Evolutionary conservation across 92 coral and sea anemone genomes (phyloP).

Genomic region (Plumapathes pennacea): DNA sequence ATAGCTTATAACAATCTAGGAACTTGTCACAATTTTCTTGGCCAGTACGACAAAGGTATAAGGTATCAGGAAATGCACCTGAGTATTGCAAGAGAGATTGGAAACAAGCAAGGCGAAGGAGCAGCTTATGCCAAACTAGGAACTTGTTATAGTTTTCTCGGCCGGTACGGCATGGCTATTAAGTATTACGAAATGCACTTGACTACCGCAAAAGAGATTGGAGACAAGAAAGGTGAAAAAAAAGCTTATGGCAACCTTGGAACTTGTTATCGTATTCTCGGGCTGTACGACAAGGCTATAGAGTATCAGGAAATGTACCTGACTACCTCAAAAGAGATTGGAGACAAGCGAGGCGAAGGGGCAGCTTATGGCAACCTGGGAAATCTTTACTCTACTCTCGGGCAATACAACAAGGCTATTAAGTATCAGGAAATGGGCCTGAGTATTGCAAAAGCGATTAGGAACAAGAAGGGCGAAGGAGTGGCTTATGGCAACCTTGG

Average conservation of each 20-base stretch:
- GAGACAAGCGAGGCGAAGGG: slow-evolving; percentile 23
- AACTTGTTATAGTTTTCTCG: neutral
- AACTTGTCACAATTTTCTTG: neutral
- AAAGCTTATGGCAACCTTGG: slow-evolving; percentile 1
- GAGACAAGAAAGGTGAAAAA: slow-evolving; percentile 7
- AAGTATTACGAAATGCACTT: slow-evolving; percentile 3
- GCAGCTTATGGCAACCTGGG: slow-evolving; percentile 7
- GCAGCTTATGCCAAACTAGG: slow-evolving; percentile 3
- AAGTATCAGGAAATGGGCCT: slow-evolving; percentile 12
- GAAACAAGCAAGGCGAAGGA: slow-evolving; percentile 23
- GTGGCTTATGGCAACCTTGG: slow-evolving; percentile 16
- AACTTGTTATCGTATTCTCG: slow-evolving; percentile 1
- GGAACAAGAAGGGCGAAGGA: neutral
- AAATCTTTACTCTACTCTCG: neutral
- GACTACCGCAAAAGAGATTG: neutral
- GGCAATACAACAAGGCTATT: slow-evolving; percentile 10
- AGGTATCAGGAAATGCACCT: slow-evolving; percentile 12
- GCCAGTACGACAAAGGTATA: slow-evolving; percentile 1
- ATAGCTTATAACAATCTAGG: slow-evolving; percentile 15
- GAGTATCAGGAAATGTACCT: slow-evolving; percentile 7
- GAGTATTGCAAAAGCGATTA: slow-evolving; percentile 5
- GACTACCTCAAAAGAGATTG: neutral
- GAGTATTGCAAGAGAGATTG: slow-evolving; percentile 12
- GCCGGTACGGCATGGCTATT: slow-evolving; percentile 14
- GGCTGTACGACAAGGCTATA: slow-evolving; percentile 15